Evolutionary conservation across 2,888 invertebrate genomes (phyloP).

Genomic region (Congeria kusceri): DNA sequence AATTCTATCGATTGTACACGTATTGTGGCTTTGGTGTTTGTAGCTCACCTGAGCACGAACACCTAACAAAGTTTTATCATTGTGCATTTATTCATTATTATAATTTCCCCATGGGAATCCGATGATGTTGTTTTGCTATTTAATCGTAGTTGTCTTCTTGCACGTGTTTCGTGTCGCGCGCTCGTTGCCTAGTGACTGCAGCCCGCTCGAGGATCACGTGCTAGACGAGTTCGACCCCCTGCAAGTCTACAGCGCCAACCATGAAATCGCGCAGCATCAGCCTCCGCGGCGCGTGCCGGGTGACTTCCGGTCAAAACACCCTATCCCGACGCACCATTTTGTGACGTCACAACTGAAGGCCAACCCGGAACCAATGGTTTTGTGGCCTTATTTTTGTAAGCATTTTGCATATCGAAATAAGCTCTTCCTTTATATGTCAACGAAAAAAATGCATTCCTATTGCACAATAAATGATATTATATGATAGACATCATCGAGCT

Average conservation of each 20-base stretch:
- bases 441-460: no score
- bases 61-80: no score
- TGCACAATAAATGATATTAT: no score
- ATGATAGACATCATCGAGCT: no score
- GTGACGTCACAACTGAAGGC: slow-evolving; percentile 71
- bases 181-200: slow-evolving; percentile 65
- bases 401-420: no score
- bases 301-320: slow-evolving; percentile 55
- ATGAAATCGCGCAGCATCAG: slow-evolving; percentile 59
- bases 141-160: not conserved
- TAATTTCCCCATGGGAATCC: no score
- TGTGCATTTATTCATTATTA: no score
- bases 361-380: slow-evolving; percentile 62
- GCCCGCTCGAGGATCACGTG: slow-evolving; percentile 61
- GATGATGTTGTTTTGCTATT: no score
- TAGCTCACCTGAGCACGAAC: no score
- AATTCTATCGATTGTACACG: no score
- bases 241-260: slow-evolving; percentile 59
- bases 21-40: no score
- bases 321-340: slow-evolving; percentile 75
- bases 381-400: slow-evolving; percentile 73
- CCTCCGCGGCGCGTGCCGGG: slow-evolving; percentile 59
- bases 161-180: slow-evolving; percentile 1
- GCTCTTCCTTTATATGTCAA: no score
- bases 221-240: slow-evolving; percentile 64